phyloP scores from a whole-genome alignment of 1,140 invertebrate genomes.

The Telenomus remus region DNA sequence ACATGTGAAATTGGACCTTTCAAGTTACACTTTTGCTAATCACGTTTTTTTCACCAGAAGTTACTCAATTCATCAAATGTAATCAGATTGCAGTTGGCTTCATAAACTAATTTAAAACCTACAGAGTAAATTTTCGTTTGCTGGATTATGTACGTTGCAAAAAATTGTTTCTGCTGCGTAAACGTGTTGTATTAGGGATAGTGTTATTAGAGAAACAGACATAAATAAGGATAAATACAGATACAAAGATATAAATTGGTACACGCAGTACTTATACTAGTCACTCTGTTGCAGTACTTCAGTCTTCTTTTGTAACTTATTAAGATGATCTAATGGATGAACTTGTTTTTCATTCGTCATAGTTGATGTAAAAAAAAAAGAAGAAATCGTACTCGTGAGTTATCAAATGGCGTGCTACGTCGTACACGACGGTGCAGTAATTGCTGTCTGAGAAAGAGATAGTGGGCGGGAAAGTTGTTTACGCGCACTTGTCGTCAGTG shows the following conservation, averaged over 20 bases:
- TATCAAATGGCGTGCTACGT: conserved; percentile 30
- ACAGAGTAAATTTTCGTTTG: too few species aligned
- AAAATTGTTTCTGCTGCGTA: too few species aligned
- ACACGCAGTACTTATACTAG: too few species aligned
- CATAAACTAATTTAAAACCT: too few species aligned
- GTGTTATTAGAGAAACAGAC: too few species aligned
- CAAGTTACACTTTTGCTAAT: too few species aligned
- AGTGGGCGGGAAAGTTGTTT: conserved; percentile 61
- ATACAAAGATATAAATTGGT: background rate
- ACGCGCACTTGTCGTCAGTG: conserved; percentile 9
- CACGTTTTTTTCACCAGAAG: too few species aligned
- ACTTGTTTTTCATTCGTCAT: conserved; percentile 33
- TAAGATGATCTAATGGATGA: conserved; percentile 22
- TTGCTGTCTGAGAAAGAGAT: conserved; percentile 44
- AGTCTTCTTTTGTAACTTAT: conserved; percentile 17
- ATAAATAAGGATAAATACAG: conserved; percentile 9
- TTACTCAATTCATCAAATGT: too few species aligned
- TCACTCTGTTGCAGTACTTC: conserved; percentile 2
- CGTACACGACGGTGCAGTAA: conserved; percentile 23
- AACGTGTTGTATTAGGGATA: too few species aligned
- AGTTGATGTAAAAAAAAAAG: conserved; percentile 14
- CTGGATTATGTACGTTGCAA: too few species aligned
- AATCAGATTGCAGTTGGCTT: too few species aligned
- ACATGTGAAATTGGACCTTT: too few species aligned
- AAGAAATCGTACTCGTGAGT: conserved; percentile 23